Base-by-base conservation (phyloP, 2,888 invertebrate genomes). In the Dione vanillae region DNA sequence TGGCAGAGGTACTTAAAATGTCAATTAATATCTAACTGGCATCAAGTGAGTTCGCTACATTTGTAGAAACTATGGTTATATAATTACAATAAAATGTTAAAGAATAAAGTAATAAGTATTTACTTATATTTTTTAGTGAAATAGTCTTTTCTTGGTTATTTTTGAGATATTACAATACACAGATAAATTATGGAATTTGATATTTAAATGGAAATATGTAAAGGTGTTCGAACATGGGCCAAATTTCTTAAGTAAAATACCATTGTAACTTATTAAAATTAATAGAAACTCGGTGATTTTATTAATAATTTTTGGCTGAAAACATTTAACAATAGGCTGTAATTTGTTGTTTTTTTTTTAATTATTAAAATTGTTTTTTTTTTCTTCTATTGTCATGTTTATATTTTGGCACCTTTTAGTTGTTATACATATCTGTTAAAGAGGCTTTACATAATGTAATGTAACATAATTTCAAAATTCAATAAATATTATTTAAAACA, bases 391-490 rank as follows among this genome's bases (percentile, higher is more conserved):
- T 16, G 16, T 11, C 16, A 56, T 56, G 16, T 37, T 54, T 16
- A 16, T 56, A 56, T n/a, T 54, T 54, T 35, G 35, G 35, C 52
- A n/a, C 14, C 27, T n/a, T 35, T n/a, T n/a, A 52, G 37, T 37
- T 56, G 11, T 56, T 11, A 37, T 16, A 11, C 37, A 10, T 27
- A 2, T 56, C 14, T 52, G 14, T 52, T 2, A 56, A 56, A 56
- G 56, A 56, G 56, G 56, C 56, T 56, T 56, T 56, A 56, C 56
- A 11, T 56, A 54, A 27, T 37, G 2, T 56, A 66, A 45, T 66
- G 45, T 66, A 54, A 65, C n/a, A n/a, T 43, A 37, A 45, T 40
- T 65, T 56, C 45, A 43, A 41, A 65, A 43, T 43, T 66, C 45
- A 66, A 66, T 66, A 37, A 56, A 54, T 35, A 54, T n/a, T 35